These are phyloP conservation scores for Homarus americanus DNA, from an alignment of 1,140 invertebrate genomes.

Conservation along the genomic window DNA sequence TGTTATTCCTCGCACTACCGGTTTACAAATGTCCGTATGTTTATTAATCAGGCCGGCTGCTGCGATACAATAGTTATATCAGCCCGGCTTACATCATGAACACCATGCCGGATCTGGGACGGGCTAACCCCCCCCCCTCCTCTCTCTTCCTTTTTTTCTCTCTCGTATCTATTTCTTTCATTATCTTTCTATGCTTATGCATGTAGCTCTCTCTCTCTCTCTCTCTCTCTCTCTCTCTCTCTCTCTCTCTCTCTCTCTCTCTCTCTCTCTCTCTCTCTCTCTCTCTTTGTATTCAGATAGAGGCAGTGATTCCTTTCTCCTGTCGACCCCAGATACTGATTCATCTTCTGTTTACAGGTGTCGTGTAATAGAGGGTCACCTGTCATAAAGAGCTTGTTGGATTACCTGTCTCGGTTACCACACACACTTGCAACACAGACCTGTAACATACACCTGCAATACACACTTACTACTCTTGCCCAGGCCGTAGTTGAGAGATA, in stretches of 20 bases:
- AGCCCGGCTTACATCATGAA: neutral
- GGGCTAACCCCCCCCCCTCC: neutral
- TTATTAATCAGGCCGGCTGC: neutral
- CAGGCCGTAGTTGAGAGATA: too few relatives aligned
- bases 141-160: neutral
- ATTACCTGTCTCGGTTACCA: too few relatives aligned
- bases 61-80: neutral
- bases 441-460: too few relatives aligned
- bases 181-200: neutral
- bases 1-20: neutral
- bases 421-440: too few relatives aligned
- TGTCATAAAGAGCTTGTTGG: too few relatives aligned
- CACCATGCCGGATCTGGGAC: neutral
- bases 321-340: too few relatives aligned
- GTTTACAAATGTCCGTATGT: neutral
- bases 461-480: too few relatives aligned
- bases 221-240: neutral
- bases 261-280: neutral
- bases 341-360: too few relatives aligned
- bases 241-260: conserved; percentile 15
- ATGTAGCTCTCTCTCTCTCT: neutral
- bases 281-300: too few relatives aligned
- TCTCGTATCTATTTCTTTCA: neutral
- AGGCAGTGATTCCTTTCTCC: neutral
- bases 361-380: too few relatives aligned